These are phyloP conservation scores for Ceuthmochares aereus DNA, from an alignment of 2,113 vertebrate genomes.

Conservation along the genomic window DNA sequence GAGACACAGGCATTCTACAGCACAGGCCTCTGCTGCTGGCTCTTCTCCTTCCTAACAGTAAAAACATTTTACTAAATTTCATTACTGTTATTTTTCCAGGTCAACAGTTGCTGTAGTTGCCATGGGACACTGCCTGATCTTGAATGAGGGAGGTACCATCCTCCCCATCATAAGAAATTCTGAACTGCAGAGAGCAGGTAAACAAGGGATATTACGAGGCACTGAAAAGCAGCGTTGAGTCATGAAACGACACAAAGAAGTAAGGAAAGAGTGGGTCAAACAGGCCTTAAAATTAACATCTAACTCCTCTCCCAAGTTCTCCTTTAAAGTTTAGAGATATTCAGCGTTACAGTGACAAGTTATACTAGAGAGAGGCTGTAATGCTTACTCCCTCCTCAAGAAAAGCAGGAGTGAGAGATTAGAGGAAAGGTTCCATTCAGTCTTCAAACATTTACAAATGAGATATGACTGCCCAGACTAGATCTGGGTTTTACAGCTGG, in stretches of 20 bases:
- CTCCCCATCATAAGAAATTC: background rate
- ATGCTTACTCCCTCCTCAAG: background rate
- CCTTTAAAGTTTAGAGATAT: background rate
- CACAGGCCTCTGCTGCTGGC: background rate
- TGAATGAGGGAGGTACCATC: background rate
- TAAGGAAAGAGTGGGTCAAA: slow-evolving; percentile 29
- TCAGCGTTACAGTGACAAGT: background rate
- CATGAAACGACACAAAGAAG: background rate
- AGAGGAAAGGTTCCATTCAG: background rate
- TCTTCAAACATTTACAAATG: background rate
- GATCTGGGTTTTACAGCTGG: background rate
- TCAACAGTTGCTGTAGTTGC: slow-evolving; percentile 5
- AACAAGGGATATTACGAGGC: background rate
- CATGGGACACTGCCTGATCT: background rate
- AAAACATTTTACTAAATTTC: background rate
- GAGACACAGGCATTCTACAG: background rate
- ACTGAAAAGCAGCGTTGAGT: background rate
- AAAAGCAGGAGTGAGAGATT: background rate
- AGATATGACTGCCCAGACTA: background rate
- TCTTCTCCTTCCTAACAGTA: background rate
- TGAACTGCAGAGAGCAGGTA: background rate
- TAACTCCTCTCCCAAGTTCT: background rate
- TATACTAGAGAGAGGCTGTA: background rate
- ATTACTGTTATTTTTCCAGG: background rate
- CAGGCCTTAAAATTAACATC: background rate